Conservation (phyloP, 2,888 invertebrate species). For the Isoperla grammatica region DNA sequence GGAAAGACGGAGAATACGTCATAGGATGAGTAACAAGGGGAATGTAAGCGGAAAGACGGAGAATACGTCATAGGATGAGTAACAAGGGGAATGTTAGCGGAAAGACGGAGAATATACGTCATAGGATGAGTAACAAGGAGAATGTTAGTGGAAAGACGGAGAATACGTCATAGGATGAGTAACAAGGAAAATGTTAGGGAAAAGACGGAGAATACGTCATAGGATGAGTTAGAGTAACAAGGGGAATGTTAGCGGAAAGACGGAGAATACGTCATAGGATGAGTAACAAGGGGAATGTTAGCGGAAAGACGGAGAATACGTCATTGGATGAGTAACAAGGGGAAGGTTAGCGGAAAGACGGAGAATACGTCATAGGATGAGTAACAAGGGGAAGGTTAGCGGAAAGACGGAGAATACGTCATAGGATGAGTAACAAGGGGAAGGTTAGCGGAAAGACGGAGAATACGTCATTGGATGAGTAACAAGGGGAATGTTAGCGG, state of each 20-base stretch:
- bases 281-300: neutral
- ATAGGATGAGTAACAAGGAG: neutral
- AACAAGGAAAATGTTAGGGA: neutral
- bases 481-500: neutral
- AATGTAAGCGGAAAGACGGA: neutral
- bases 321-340: neutral
- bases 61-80: neutral
- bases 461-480: neutral
- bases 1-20: neutral
- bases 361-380: neutral
- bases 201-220: neutral
- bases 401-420: neutral
- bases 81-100: neutral
- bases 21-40: neutral
- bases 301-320: neutral
- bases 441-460: neutral
- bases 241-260: constrained; percentile 2
- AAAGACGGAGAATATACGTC: neutral
- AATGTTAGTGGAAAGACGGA: neutral
- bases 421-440: neutral
- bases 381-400: neutral
- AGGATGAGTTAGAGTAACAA: neutral
- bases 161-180: neutral
- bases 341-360: constrained; percentile 1
- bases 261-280: neutral